A percentile compares a stretch with the other conserved stretches of the same genome.
Conservation (phyloP, 2,888 invertebrate genomes). For the Ctenicera cuprea region DNA sequence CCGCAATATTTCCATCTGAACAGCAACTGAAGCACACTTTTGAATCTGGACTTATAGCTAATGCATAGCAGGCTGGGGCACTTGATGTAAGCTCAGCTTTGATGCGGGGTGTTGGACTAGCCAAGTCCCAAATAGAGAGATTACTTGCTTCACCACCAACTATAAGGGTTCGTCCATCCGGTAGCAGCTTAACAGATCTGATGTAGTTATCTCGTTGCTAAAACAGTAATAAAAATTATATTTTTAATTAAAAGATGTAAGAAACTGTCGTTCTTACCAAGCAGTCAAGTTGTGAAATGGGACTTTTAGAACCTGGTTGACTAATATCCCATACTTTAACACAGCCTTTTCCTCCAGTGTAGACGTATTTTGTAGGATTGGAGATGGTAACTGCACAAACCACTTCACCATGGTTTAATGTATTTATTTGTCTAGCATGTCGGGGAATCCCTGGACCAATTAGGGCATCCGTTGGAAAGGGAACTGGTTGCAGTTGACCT, state of each 20-base stretch:
- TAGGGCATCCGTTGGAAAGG: constrained; percentile 95
- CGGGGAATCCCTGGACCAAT: constrained; percentile 95
- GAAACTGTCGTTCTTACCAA: constrained; percentile 77
- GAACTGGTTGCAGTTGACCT: constrained; percentile 93
- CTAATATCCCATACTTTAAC: constrained; percentile 99
- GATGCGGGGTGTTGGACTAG: constrained; percentile 91
- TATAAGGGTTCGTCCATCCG: constrained; percentile 94
- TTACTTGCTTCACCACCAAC: constrained; percentile 98
- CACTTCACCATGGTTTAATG: constrained; percentile 95
- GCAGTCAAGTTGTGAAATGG: constrained; percentile 94
- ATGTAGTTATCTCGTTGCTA: constrained; percentile 96
- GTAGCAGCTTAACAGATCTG: constrained; percentile 93
- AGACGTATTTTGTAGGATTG: constrained; percentile 93
- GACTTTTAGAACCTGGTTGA: constrained; percentile 89
- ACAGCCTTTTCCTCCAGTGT: constrained; percentile 97
- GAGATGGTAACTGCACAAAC: constrained; percentile 98
- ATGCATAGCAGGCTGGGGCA: constrained; percentile 97
- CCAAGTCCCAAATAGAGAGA: constrained; percentile 96
- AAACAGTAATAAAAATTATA: constrained; percentile 43
- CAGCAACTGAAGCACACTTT: constrained; percentile 99
- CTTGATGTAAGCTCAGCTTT: constrained; percentile 95
- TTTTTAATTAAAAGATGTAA: constrained; percentile 8
- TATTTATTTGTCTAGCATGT: constrained; percentile 94
- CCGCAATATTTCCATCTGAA: constrained; percentile 97
- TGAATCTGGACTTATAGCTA: constrained; percentile 96